Percentiles rank a stretch among this genome's conserved stretches.
Evolutionary conservation across 2,797 vertebrate genomes (phyloP).

Genomic region (Lemur catta): DNA sequence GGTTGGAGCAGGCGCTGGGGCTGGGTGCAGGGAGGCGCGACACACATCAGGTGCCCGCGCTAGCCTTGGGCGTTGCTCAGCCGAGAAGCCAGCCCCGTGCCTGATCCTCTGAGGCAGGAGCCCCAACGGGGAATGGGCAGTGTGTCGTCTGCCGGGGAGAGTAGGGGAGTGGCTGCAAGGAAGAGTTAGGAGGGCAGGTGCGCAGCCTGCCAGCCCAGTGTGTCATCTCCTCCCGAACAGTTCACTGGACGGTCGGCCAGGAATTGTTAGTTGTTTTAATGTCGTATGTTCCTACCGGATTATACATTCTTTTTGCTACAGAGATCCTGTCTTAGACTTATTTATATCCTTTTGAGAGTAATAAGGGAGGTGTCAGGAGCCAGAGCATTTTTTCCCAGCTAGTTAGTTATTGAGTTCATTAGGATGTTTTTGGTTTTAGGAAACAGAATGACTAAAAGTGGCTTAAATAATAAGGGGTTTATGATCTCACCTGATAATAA

Average conservation of each 20-base stretch:
- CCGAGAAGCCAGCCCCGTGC: background rate
- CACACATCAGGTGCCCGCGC: accelerated
- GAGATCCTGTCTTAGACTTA: background rate
- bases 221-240: accelerated
- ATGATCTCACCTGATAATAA: accelerated
- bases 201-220: accelerated
- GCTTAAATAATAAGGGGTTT: background rate
- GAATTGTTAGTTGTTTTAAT: accelerated
- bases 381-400: accelerated
- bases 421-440: background rate
- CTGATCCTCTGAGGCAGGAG: background rate
- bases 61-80: accelerated
- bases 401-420: background rate
- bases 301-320: accelerated
- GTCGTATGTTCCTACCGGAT: background rate
- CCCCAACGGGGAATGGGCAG: no score
- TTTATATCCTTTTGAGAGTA: background rate
- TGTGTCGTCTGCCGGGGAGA: background rate
- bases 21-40: accelerated
- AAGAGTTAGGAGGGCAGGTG: background rate
- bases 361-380: background rate
- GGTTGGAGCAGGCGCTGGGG: background rate
- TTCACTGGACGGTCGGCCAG: background rate
- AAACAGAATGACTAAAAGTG: background rate
- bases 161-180: background rate